Base-by-base conservation (phyloP, 2,888 invertebrate genomes). In the Danaus chrysippus region DNA sequence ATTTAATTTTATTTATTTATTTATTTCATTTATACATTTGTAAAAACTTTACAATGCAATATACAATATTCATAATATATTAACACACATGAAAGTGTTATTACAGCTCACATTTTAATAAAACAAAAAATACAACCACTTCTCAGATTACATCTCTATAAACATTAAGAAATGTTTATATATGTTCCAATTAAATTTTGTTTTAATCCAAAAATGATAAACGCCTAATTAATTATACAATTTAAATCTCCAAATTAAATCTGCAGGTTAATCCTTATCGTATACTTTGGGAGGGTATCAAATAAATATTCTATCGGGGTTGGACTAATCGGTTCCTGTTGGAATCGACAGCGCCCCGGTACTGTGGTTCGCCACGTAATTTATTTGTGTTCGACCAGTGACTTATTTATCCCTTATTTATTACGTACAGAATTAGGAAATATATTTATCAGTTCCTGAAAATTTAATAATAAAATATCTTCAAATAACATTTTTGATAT, bases 311-410 rank as follows among this genome's bases (percentile, higher is more conserved):
- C 83, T 49, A 49, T 49, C 77, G 77, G 77, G 78, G 78, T 75
- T 76, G 81, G 86, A 89, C 89, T 89, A 90, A 90, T 90, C 88
- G 87, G 88, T 86, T 84, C 83, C 84, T 84, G 85, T 82, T 83
- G 85, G 86, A 84, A 82, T 85, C 84, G 86, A 86, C 87, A 83
- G 77, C 82, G 82, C 81, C 81, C 84, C 82, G 81, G 72, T 73
- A 76, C 74, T 78, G 84, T 78, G 87, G 86, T 77, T 78, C 73
- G 73, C 87, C 87, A 81, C 85, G 82, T 86, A 87, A 89, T 87
- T 89, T 89, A 89, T 89, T 82, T 83, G 81, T 79, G 76, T 80
- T 76, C 78, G 65, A 67, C 67, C 68, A 70, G 70, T 69, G 69
- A 69, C 63, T 70, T 68, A 70, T 70, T 70, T 71, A 69, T 66